Conservation (phyloP, 2,113 vertebrate genomes). For the Hemiscyllium ocellatum region DNA sequence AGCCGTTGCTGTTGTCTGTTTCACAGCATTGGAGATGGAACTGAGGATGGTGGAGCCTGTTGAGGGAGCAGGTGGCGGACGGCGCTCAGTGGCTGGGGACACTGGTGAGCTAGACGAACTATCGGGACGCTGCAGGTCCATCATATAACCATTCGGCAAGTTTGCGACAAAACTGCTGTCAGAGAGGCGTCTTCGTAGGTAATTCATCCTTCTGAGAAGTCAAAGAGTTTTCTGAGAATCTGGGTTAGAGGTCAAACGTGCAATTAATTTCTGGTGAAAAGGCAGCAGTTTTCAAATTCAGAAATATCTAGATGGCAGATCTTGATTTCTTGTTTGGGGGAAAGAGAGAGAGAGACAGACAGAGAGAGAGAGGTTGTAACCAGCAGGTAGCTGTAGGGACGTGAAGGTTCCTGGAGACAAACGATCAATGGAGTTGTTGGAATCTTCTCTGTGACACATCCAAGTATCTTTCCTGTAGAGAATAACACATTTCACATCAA, state of each 20-base stretch:
- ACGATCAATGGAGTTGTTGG: not conserved
- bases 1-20: conserved; percentile 59
- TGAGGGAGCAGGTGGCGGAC: conserved; percentile 56
- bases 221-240: not conserved
- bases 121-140: conserved; percentile 76
- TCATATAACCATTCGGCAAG: conserved; percentile 94
- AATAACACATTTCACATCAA: not conserved
- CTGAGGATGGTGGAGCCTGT: conserved; percentile 74
- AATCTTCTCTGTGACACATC: not conserved
- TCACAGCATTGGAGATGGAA: conserved; percentile 90
- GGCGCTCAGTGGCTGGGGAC: conserved; percentile 72
- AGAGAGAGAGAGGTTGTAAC: not conserved
- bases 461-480: not conserved
- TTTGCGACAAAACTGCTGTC: conserved; percentile 97
- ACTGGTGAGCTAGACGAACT: conserved; percentile 73
- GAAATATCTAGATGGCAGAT: not conserved
- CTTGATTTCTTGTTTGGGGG: not conserved
- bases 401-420: not conserved
- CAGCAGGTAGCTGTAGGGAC: not conserved
- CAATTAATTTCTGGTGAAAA: too few relatives aligned
- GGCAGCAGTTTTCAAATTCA: not conserved
- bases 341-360: not conserved
- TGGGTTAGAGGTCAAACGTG: not conserved
- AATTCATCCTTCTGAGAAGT: conserved; percentile 71
- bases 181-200: conserved; percentile 85